Conservation (phyloP, 1,140 invertebrate genomes). For the Phocides pigmalion region DNA sequence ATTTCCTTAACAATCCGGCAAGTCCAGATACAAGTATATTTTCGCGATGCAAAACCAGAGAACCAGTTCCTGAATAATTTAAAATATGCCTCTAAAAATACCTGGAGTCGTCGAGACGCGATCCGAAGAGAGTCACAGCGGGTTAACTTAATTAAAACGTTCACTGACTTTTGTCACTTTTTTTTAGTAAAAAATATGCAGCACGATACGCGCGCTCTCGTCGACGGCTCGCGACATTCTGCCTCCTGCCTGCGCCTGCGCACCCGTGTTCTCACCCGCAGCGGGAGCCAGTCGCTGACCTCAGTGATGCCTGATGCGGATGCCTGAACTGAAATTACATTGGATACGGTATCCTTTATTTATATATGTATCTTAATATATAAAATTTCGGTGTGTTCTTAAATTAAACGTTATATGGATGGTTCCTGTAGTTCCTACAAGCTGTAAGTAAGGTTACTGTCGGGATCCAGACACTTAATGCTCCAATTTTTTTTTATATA, state of each 20-base stretch:
- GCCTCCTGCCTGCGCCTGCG: constrained; percentile 44
- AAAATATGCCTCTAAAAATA: constrained; percentile 51
- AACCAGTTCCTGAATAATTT: constrained; percentile 46
- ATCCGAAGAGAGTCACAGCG: constrained; percentile 38
- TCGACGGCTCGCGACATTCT: constrained; percentile 45
- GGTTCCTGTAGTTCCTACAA: too few species aligned
- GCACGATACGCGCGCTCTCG: constrained; percentile 40
- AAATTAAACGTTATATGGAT: too few species aligned
- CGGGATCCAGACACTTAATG: too few species aligned
- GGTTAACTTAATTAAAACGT: constrained; percentile 43
- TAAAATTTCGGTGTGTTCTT: too few species aligned
- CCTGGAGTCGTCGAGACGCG: constrained; percentile 44
- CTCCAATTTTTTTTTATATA: too few species aligned
- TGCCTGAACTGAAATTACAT: constrained; percentile 41
- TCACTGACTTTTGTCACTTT: constrained; percentile 48
- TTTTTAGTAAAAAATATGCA: constrained; percentile 6
- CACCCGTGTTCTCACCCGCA: constrained; percentile 18
- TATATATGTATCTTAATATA: constrained; percentile 10
- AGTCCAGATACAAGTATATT: constrained; percentile 16
- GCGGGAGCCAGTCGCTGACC: constrained; percentile 53
- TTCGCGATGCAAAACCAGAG: constrained; percentile 45
- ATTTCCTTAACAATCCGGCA: constrained; percentile 20
- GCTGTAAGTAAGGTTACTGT: too few species aligned
- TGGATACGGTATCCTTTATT: constrained; percentile 34
- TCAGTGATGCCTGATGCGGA: constrained; percentile 44